Percentiles rank a stretch among this genome's conserved stretches.
phyloP scores from a whole-genome alignment of 2,888 invertebrate genomes.

The Stenotaenia linearis region DNA sequence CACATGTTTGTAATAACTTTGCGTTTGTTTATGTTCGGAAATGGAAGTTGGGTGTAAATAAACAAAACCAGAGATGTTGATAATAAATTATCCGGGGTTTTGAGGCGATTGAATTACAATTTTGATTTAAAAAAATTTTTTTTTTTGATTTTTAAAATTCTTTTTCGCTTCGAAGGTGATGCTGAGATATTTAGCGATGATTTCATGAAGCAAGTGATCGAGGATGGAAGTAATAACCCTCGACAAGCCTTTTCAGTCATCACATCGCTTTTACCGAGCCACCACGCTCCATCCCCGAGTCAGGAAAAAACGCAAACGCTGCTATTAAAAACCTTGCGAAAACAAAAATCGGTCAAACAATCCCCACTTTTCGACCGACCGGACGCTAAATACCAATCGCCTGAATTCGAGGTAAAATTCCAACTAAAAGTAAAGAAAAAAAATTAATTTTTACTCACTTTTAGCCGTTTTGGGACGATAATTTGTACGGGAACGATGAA shows the following conservation, averaged over 20 bases:
- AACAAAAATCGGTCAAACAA: neutral
- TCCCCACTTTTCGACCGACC: neutral
- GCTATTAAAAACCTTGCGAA: slow-evolving; percentile 14
- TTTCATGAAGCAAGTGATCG: slow-evolving; percentile 27
- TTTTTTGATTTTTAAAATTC: neutral
- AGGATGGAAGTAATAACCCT: slow-evolving; percentile 8
- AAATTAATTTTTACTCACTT: neutral
- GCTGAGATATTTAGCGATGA: neutral
- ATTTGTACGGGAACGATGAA: slow-evolving; percentile 12
- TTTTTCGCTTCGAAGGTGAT: neutral
- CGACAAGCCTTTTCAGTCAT: slow-evolving; percentile 17
- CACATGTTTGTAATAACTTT: neutral
- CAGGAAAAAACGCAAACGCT: neutral
- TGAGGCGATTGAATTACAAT: too few species aligned
- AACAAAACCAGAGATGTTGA: too few species aligned
- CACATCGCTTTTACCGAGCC: slow-evolving; percentile 14
- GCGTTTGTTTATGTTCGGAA: too few species aligned
- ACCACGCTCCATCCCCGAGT: neutral
- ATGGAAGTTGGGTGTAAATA: too few species aligned
- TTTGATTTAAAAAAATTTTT: too few species aligned
- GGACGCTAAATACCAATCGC: neutral
- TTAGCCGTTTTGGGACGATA: neutral
- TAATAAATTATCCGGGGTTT: too few species aligned
- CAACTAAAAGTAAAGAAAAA: neutral
- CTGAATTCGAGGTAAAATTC: neutral